Conservation (phyloP, 2,113 vertebrate species). For the Anguilla japonica region DNA sequence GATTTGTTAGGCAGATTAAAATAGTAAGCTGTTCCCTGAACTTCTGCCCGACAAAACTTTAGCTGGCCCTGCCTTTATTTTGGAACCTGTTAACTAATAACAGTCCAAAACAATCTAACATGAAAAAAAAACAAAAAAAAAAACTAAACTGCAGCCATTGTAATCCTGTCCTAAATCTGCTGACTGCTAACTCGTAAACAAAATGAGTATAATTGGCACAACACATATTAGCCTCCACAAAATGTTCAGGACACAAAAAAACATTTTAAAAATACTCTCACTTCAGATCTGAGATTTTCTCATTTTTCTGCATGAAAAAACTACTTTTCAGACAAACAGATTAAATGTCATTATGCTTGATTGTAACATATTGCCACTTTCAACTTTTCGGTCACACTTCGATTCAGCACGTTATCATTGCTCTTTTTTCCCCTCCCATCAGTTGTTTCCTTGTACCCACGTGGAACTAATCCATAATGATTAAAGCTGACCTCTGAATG, state of each 20-base stretch:
- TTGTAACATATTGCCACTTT: constrained; percentile 39
- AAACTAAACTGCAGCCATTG: too few species aligned
- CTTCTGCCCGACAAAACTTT: not conserved
- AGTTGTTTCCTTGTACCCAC: constrained; percentile 57
- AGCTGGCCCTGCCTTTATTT: not conserved
- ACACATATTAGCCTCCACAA: not conserved
- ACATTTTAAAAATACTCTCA: not conserved
- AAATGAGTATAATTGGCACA: not conserved
- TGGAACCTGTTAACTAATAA: not conserved
- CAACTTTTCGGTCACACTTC: constrained; percentile 40
- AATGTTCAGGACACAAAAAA: not conserved
- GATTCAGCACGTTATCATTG: constrained; percentile 53
- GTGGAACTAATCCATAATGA: constrained; percentile 59
- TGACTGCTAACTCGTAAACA: not conserved
- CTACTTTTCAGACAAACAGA: constrained; percentile 26
- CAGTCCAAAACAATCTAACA: not conserved
- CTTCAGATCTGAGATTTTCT: constrained; percentile 3
- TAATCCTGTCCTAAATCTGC: not conserved
- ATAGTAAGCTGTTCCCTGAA: not conserved
- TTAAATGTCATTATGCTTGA: constrained; percentile 36
- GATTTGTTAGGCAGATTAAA: not conserved
- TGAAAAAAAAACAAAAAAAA: too few species aligned
- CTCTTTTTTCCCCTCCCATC: constrained; percentile 53
- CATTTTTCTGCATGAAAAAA: constrained; percentile 15
- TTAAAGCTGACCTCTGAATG: constrained; percentile 60